Conservation (phyloP, 2,888 invertebrate genomes). For the Lasioglossum malachurum region DNA sequence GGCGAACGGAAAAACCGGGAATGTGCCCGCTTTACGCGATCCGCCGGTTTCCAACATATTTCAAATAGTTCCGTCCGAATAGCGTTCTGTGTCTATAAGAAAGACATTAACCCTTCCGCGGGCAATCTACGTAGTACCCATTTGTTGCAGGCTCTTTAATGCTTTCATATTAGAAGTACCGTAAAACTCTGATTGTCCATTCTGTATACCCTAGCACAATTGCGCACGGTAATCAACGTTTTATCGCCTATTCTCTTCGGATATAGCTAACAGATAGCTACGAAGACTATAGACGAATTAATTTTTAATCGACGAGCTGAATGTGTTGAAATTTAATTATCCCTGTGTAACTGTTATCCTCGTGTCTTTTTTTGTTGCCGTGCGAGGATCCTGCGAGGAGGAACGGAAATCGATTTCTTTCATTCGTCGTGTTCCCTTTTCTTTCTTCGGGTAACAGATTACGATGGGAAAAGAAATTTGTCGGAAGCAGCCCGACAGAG, state of each 20-base stretch:
- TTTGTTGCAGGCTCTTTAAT: neutral
- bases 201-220: neutral
- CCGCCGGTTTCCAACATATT: neutral
- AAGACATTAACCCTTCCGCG: neutral
- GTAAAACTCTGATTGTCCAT: neutral
- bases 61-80: neutral
- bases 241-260: neutral
- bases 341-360: neutral
- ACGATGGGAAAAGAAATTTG: slow-evolving; percentile 12
- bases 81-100: neutral
- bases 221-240: neutral
- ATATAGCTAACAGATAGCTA: neutral
- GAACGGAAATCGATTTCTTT: neutral
- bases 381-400: neutral
- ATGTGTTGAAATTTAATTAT: neutral
- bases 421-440: neutral
- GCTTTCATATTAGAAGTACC: neutral
- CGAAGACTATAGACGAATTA: neutral
- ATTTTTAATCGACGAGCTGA: neutral
- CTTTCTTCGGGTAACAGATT: neutral
- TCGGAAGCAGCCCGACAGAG: slow-evolving; percentile 30
- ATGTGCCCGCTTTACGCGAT: neutral
- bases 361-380: neutral
- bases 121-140: neutral
- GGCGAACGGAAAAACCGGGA: neutral